Conservation (phyloP, 2,888 invertebrate genomes). For the Augochlorella aurata region DNA sequence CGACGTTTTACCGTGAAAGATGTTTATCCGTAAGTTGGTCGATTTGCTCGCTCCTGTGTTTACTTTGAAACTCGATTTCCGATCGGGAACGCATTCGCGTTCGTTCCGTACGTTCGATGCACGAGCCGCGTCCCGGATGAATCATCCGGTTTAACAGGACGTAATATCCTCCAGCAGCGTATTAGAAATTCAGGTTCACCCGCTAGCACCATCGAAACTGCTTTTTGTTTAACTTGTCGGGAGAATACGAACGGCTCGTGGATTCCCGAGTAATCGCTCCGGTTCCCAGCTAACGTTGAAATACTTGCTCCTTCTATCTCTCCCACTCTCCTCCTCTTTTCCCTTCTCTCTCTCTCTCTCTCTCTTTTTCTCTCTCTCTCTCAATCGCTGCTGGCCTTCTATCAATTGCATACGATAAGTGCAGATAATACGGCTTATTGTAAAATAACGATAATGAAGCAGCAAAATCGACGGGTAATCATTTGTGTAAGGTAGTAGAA, state of each 20-base stretch:
- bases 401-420: background rate
- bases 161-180: constrained; percentile 10
- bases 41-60: constrained; percentile 16
- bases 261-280: background rate
- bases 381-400: background rate
- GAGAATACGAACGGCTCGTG: constrained; percentile 3
- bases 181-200: constrained; percentile 18
- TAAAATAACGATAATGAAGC: too few species aligned
- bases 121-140: background rate
- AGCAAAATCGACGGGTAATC: too few species aligned
- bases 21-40: constrained; percentile 7
- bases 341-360: background rate
- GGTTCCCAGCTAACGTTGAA: background rate
- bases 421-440: too few species aligned
- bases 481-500: too few species aligned
- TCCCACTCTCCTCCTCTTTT: background rate
- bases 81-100: constrained; percentile 17
- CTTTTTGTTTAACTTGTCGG: background rate
- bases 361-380: background rate
- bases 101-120: constrained; percentile 11
- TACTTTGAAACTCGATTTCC: constrained; percentile 29
- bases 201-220: constrained; percentile 1
- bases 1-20: background rate
- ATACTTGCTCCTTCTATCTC: background rate
- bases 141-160: constrained; percentile 23